Evolutionary conservation across 2,797 vertebrate genomes (phyloP), one percentile per base, ranked within the genome.

Genomic region (Hydrolagus colliei): DNA sequence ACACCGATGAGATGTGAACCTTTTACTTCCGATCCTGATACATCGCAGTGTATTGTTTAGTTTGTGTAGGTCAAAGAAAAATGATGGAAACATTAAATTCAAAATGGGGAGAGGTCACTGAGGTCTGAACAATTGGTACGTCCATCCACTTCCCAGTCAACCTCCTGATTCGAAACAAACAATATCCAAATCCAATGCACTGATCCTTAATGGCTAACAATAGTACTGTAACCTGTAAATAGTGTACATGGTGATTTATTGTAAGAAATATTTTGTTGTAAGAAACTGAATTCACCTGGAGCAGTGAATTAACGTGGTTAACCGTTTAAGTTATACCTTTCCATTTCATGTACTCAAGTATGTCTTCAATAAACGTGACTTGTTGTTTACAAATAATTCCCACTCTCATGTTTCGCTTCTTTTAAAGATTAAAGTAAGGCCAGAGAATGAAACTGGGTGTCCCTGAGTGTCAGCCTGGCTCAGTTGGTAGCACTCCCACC

Each of bases 201-300:
- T 84, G 79, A 18, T 52, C 35, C 71, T 68, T 71, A 12, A 27
- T 84, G 16, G 20, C 16, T 14, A 11, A 71, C 0, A 35, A 2
- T 18, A 65, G 62, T 68, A 84, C 65, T 52, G 65, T 71, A 71
- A 84, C 5, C 79, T 84, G 79, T 84, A 84, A 84, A 84, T 84
- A 84, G 4, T 84, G 9, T 67, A 80, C 78, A 80, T 67, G 61
- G 12, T 13, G 10, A 80, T 35, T 71, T 84, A 84, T 84, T 27
- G 27, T 27, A 27, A 27, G 27, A 27, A 27, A 27, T 84, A 67
- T 82, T 67, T 75, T 77, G 61, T 61, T 74, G 63, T 27, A 80
- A 65, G 62, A 65, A 0, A 14, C 63, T 65, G n/a, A 32, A 80
- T 80, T 65, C 13, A 27, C 65, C 9, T 6, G 27, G 63, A 10